Evolutionary conservation across 2,797 vertebrate genomes (phyloP).

Genomic region (Nannoperca australis): DNA sequence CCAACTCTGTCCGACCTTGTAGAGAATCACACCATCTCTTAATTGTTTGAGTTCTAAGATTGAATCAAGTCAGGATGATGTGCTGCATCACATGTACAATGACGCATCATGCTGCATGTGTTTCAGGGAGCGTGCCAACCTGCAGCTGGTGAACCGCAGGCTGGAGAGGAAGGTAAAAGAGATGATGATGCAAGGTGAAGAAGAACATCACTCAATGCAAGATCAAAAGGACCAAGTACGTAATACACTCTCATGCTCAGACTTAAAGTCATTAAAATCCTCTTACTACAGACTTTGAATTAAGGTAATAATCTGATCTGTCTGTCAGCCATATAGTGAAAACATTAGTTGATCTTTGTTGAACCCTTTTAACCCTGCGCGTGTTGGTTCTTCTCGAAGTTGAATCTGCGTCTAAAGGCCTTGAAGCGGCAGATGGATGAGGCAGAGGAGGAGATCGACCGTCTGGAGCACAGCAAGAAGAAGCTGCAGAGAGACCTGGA

Average conservation of each 20-base stretch:
- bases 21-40: neutral
- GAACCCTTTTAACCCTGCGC: neutral
- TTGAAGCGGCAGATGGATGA: slow-evolving; percentile 97
- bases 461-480: slow-evolving; percentile 94
- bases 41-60: neutral
- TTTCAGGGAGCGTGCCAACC: slow-evolving; percentile 91
- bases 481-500: slow-evolving; percentile 97
- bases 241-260: slow-evolving; percentile 1
- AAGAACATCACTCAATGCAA: slow-evolving; percentile 92
- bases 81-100: slow-evolving; percentile 10
- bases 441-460: slow-evolving; percentile 97
- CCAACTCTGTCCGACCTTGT: neutral
- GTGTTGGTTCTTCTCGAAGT: slow-evolving; percentile 72
- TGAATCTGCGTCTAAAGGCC: slow-evolving; percentile 95
- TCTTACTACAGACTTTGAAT: neutral
- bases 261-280: neutral
- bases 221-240: slow-evolving; percentile 98
- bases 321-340: neutral
- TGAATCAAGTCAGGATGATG: neutral
- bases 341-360: slow-evolving; percentile 1
- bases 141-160: slow-evolving; percentile 93
- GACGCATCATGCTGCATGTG: slow-evolving; percentile 13
- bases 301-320: neutral
- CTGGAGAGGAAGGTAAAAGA: slow-evolving; percentile 98
- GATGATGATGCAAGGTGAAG: slow-evolving; percentile 95